Base-by-base conservation (phyloP, 2,113 vertebrate species). In the Callocephalon fimbriatum region DNA sequence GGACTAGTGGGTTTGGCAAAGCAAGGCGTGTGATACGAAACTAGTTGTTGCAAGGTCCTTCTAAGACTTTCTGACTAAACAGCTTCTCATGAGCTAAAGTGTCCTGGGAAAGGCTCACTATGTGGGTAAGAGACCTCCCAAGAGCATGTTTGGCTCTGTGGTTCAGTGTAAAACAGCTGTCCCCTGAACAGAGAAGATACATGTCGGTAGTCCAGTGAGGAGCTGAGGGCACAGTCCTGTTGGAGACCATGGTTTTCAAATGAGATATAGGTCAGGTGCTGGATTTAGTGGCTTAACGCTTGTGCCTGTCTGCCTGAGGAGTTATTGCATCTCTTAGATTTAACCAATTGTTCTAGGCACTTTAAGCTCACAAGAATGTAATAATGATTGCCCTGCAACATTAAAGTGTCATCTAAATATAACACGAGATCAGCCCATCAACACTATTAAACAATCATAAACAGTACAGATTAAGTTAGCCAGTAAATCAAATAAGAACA, bases 401-500 rank as follows among this genome's bases (percentile, higher is more conserved):
- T 95, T 91, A 48, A 94, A 78, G 66, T 62, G 70, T 91, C 90
- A 75, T 88, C 65, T 84, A 88, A 81, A 94, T 88, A 87, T 75
- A 95, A 89, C 62, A 45, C 9, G 31, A 75, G 66, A 40, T 47
- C 68, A 92, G 61, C 44, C 61, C 66, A 88, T 76, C 66, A 58
- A 45, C 25, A 4, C 44, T 80, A 61, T 81, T 95, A 62, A 91
- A 68, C 65, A 68, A 53, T 70, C 62, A 72, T 73, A 89, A 95
- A 72, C 51, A 72, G 73, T 38, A 62, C 65, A 83, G 38, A 91
- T 76, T 38, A 61, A 78, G 65, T 72, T 79, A 84, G 27, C 37
- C 45, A 75, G 70, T 91, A 93, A 95, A 94, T 95, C 83, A 94
- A 77, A 71, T 50, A 11, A 42, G 47, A 77, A 38, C 32, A 89